phyloP scores from a whole-genome alignment of 1,140 invertebrate genomes.

The silkworm (Bombyx mori) region DNA sequence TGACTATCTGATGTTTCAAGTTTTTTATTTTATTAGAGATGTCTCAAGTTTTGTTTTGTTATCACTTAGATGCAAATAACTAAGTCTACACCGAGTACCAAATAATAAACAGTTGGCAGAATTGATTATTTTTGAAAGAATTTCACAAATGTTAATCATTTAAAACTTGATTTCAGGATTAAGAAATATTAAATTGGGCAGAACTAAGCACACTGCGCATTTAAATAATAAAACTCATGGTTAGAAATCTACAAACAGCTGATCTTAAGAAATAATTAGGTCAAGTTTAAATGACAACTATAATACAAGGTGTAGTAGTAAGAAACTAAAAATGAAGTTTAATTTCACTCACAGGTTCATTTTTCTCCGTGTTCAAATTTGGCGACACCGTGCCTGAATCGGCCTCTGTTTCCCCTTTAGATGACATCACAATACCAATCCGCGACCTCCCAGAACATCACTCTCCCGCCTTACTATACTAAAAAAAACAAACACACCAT shows the following conservation, averaged over 20 bases:
- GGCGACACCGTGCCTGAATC: slow-evolving; percentile 70
- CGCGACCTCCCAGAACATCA: slow-evolving; percentile 59
- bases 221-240: not conserved
- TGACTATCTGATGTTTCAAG: too few species aligned
- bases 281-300: not conserved
- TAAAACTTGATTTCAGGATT: not conserved
- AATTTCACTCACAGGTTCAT: slow-evolving; percentile 61
- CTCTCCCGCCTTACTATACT: slow-evolving; percentile 58
- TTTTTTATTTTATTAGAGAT: too few species aligned
- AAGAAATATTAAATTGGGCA: not conserved
- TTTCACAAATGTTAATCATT: not conserved
- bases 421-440: slow-evolving; percentile 70
- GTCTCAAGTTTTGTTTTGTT: too few species aligned
- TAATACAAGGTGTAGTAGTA: not conserved
- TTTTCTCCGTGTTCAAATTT: slow-evolving; percentile 59
- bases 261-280: not conserved
- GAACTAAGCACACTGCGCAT: not conserved
- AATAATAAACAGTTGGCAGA: too few species aligned
- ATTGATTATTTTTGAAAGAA: not conserved
- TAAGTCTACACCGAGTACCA: too few species aligned
- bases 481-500: slow-evolving; percentile 38
- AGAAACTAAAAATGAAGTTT: not conserved
- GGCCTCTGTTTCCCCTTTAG: slow-evolving; percentile 71
- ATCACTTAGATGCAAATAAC: too few species aligned
- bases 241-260: not conserved